Evolutionary conservation across 2,113 vertebrate species (phyloP), one percentile per base, ranked within the genome.

Genomic region (Pedionomus torquatus): DNA sequence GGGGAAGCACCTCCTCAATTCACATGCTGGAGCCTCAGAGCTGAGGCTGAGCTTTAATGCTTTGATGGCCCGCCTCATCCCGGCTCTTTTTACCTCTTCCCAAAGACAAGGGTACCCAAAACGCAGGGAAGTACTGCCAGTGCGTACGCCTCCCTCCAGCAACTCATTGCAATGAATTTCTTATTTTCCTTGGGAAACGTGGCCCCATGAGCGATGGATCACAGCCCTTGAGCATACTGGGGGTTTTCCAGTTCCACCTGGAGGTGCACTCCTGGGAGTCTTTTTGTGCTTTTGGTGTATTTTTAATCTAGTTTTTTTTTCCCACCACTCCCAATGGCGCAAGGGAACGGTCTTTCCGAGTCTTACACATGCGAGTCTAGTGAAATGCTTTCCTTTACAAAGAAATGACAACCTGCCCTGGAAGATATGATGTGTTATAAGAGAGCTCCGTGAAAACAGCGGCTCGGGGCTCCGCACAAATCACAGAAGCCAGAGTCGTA

Each of bases 21-120:
- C 33, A 37, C 1, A 0, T 3, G 13, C 28, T 57, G 17, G 28
- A 48, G 5, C 64, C 52, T 30, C 0, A 0, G 60, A 6, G 46
- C 46, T 31, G 16, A 13, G 25, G 13, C 15, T 17, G n/a, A 55
- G 0, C 43, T 49, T 31, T 2, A 10, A 2, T 1, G 60, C 28
- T 9, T 18, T 24, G 3, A 1, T 0, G 5, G 4, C 70, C 51
- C 60, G 5, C 9, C 25, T n/a, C 57, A 23, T 4, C 37, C 3
- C 1, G 0, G 9, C 33, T 0, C 39, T 26, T 28, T 35, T 33
- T 9, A 7, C 25, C 63, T 10, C 84, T 26, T 54, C 6, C 44
- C 78, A 37, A 39, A 68, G 33, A 23, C 31, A 14, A 8, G 3
- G 1, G 4, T 17, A 30, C 51, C 77, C 8, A 43, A 31, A 41